phyloP scores from a whole-genome alignment of 2,888 invertebrate species.

The Eilema sororculum region DNA sequence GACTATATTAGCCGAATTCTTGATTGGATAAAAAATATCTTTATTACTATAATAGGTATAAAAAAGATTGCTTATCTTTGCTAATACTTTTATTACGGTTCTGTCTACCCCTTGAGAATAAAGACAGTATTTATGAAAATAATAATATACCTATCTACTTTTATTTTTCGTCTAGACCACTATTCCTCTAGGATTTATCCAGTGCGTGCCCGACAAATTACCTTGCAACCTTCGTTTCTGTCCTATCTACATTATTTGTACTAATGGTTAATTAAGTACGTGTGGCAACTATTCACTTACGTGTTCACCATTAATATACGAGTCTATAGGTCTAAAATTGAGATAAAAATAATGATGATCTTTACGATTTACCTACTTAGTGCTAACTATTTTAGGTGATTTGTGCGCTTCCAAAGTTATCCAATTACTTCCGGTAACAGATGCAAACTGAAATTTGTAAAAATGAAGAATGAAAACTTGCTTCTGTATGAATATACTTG shows the following conservation, averaged over 20 bases:
- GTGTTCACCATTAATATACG: background rate
- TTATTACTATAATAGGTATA: too few relatives aligned
- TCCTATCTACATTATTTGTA: background rate
- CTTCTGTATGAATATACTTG: too few relatives aligned
- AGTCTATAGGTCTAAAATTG: background rate
- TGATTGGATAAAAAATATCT: too few relatives aligned
- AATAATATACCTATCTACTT: background rate
- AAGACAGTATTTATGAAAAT: background rate
- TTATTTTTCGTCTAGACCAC: background rate
- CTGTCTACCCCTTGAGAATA: background rate
- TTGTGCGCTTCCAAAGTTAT: too few relatives aligned
- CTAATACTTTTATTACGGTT: background rate
- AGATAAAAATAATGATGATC: background rate
- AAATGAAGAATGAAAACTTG: too few relatives aligned
- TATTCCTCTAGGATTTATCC: background rate
- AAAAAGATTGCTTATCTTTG: too few relatives aligned
- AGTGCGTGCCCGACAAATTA: background rate
- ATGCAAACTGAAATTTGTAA: too few relatives aligned
- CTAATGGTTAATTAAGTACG: background rate
- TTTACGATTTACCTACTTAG: too few relatives aligned
- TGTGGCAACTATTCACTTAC: background rate
- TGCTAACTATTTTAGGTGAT: too few relatives aligned
- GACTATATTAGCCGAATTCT: too few relatives aligned
- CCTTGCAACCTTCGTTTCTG: background rate
- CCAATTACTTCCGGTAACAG: too few relatives aligned